Evolutionary conservation across 2,113 vertebrate genomes (phyloP).

Genomic region (Cyprinodon brontotheroides): DNA sequence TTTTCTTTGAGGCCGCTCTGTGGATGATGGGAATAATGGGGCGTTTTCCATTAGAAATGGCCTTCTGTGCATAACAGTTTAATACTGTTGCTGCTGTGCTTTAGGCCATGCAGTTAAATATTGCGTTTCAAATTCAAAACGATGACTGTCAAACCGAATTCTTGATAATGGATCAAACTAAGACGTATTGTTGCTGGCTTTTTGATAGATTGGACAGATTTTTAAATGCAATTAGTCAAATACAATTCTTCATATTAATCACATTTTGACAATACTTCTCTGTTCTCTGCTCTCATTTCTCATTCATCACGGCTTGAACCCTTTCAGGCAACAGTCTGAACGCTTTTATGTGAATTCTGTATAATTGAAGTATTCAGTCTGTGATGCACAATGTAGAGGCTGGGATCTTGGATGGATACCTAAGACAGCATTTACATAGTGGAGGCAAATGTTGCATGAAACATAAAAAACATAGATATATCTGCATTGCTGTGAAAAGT

Average conservation of each 20-base stretch:
- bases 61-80: slow-evolving; percentile 49
- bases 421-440: slow-evolving; percentile 71
- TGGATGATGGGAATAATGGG: slow-evolving; percentile 52
- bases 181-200: slow-evolving; percentile 63
- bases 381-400: slow-evolving; percentile 14
- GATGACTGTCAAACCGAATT: slow-evolving; percentile 69
- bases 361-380: slow-evolving; percentile 62
- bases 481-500: no score
- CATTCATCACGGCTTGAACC: slow-evolving; percentile 64
- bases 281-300: slow-evolving; percentile 58
- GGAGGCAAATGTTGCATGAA: slow-evolving; percentile 70
- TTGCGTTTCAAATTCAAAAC: slow-evolving; percentile 71
- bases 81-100: slow-evolving; percentile 46
- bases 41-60: slow-evolving; percentile 49
- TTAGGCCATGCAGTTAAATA: slow-evolving; percentile 66
- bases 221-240: slow-evolving; percentile 74
- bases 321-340: slow-evolving; percentile 49
- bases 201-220: slow-evolving; percentile 73
- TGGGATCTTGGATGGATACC: slow-evolving; percentile 23
- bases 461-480: slow-evolving; percentile 65
- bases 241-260: slow-evolving; percentile 71
- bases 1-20: slow-evolving; percentile 12
- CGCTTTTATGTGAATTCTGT: slow-evolving; percentile 42
- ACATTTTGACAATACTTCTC: slow-evolving; percentile 60
- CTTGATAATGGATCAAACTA: slow-evolving; percentile 39